These are phyloP conservation scores for Chionomys nivalis DNA, from an alignment of 2,113 vertebrate genomes.

Conservation along the genomic window DNA sequence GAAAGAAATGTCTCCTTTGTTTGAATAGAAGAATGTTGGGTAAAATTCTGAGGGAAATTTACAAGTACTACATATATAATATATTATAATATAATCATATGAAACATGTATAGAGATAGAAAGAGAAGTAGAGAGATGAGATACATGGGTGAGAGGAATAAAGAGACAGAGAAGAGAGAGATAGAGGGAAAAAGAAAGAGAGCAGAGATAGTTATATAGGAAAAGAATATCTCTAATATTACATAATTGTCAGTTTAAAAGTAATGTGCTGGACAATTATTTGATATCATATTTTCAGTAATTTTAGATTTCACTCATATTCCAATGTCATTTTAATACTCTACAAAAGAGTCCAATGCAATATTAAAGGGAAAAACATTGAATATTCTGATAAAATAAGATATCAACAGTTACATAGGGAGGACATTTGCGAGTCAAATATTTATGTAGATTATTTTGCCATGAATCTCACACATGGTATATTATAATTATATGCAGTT, in stretches of 20 bases:
- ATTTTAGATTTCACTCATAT: constrained; percentile 18
- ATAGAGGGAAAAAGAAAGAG: neutral
- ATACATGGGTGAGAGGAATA: neutral
- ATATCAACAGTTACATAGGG: neutral
- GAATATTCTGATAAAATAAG: constrained; percentile 15
- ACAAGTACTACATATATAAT: neutral
- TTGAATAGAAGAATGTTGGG: neutral
- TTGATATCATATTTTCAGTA: constrained; percentile 1
- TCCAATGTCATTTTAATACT: neutral
- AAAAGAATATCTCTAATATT: neutral
- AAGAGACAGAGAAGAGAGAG: neutral
- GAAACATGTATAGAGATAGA: neutral
- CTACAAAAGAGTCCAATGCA: neutral
- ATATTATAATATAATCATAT: too few species aligned
- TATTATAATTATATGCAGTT: constrained; percentile 2
- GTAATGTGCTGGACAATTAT: neutral
- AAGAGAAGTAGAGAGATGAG: neutral
- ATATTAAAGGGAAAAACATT: neutral
- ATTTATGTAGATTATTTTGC: neutral
- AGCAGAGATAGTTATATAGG: neutral
- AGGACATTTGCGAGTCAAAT: neutral
- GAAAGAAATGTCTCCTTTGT: neutral
- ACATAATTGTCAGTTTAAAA: neutral
- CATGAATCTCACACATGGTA: neutral
- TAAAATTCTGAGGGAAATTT: neutral